Conservation (phyloP, 2,888 invertebrate species). For the Trichopria drosophilae region DNA sequence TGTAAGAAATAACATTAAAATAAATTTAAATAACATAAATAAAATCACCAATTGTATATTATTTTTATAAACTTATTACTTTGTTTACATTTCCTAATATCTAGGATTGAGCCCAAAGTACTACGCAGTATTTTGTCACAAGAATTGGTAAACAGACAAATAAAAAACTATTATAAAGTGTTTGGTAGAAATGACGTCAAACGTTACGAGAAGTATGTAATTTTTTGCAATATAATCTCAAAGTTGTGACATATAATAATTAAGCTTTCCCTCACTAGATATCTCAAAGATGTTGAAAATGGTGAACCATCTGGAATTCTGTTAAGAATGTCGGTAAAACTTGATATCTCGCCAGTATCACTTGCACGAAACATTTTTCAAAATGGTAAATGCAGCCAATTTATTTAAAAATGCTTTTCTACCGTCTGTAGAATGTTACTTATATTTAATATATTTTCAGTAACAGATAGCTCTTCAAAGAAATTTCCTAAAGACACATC, state of each 20-base stretch:
- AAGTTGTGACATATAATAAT: not conserved
- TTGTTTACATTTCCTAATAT: constrained; percentile 40
- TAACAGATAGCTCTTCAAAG: constrained; percentile 60
- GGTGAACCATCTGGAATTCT: constrained; percentile 64
- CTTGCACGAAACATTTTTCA: constrained; percentile 66
- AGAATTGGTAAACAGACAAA: constrained; percentile 69
- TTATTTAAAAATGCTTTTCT: constrained; percentile 29
- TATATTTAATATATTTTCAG: constrained; percentile 50
- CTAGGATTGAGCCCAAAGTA: constrained; percentile 65
- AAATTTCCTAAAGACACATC: constrained; percentile 71
- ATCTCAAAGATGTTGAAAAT: constrained; percentile 53
- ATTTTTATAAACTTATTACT: too few relatives aligned
- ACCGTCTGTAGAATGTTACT: constrained; percentile 52
- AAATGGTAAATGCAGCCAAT: constrained; percentile 37
- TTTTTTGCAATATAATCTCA: not conserved
- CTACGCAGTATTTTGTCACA: constrained; percentile 72
- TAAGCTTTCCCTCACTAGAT: constrained; percentile 29
- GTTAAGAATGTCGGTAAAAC: constrained; percentile 62
- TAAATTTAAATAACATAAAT: not conserved
- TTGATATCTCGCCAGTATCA: constrained; percentile 64
- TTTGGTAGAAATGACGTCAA: constrained; percentile 63
- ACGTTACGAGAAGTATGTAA: constrained; percentile 61
- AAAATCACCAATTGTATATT: constrained; percentile 10
- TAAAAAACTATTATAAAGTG: constrained; percentile 65
- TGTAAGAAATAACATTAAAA: not conserved